These are phyloP conservation scores for Pteronotus mesoamericanus DNA, from an alignment of 2,797 vertebrate species.

Conservation along the genomic window DNA sequence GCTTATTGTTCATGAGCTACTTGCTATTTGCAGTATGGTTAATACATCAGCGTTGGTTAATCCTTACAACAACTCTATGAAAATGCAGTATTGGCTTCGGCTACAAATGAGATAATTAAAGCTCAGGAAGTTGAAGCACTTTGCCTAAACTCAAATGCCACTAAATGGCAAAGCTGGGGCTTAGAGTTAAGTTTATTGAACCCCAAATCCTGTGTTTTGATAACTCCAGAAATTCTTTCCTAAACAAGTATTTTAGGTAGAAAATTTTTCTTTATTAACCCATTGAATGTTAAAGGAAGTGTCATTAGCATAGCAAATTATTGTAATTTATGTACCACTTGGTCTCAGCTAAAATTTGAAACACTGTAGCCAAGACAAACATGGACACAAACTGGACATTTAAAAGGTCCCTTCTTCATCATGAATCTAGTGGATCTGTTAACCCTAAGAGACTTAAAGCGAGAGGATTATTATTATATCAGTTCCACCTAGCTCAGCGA, in stretches of 20 bases:
- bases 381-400: neutral
- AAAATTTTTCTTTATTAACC: neutral
- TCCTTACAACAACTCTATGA: neutral
- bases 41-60: neutral
- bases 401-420: neutral
- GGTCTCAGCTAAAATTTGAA: neutral
- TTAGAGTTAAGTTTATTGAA: neutral
- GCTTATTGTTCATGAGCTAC: neutral
- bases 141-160: neutral
- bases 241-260: neutral
- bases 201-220: neutral
- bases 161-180: neutral
- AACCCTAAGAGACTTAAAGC: neutral
- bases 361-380: neutral
- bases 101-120: neutral
- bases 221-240: neutral
- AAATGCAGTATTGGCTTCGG: neutral
- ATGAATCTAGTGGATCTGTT: neutral
- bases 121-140: neutral
- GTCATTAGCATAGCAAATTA: neutral
- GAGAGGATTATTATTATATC: neutral
- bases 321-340: neutral
- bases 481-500: neutral
- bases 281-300: neutral
- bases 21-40: neutral